A percentile compares a stretch with the other conserved stretches of the same genome.
These are phyloP conservation scores for Sphinx pinastri DNA, from an alignment of 2,888 invertebrate species.

Conservation along the genomic window DNA sequence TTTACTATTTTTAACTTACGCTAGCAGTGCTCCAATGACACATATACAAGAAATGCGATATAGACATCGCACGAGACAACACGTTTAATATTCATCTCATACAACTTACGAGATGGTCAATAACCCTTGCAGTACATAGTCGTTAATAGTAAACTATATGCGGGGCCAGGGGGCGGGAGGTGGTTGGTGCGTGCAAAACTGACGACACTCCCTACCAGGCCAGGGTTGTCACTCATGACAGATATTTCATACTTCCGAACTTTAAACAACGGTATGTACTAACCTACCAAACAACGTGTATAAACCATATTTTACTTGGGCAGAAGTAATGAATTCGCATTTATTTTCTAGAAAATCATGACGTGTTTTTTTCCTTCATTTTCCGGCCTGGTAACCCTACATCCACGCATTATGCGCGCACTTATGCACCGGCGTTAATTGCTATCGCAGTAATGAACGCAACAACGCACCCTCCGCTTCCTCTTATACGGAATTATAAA, in stretches of 20 bases:
- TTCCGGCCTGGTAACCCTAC: slow-evolving; percentile 7
- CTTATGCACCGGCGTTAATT: slow-evolving; percentile 47
- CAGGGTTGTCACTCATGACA: background rate
- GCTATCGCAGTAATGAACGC: slow-evolving; percentile 47
- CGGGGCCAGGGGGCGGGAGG: background rate
- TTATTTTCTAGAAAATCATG: background rate
- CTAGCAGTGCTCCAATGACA: slow-evolving; percentile 13
- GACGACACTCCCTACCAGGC: slow-evolving; percentile 6
- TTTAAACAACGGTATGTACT: no score
- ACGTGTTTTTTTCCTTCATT: background rate
- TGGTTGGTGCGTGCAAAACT: slow-evolving; percentile 9
- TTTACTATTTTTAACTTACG: slow-evolving; percentile 2
- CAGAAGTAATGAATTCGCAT: background rate
- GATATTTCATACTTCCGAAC: background rate
- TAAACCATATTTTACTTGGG: background rate
- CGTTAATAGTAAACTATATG: slow-evolving; percentile 22
- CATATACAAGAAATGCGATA: background rate
- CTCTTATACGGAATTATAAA: slow-evolving; percentile 19
- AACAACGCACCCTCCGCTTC: slow-evolving; percentile 28
- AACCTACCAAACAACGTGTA: no score
- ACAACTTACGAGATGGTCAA: slow-evolving; percentile 18
- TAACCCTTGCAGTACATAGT: slow-evolving; percentile 19
- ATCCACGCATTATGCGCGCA: slow-evolving; percentile 14
- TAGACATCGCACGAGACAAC: background rate
- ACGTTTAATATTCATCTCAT: slow-evolving; percentile 19